Conservation (phyloP, 2,113 vertebrate genomes). For the Charadrius vociferus region DNA sequence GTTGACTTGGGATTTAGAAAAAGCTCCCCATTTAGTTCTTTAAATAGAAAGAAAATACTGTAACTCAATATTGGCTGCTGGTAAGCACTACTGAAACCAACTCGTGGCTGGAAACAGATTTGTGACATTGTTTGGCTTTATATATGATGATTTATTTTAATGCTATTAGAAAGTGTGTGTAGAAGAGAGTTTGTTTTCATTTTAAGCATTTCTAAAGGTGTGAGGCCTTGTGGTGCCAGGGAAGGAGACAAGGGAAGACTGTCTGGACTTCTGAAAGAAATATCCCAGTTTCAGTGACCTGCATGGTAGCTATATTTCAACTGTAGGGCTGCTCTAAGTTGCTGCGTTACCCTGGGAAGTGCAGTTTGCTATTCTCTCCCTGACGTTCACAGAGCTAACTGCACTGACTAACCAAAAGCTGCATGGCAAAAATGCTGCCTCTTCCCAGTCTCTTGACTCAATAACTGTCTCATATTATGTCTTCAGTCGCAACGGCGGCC, state of each 20-base stretch:
- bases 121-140: background rate
- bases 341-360: background rate
- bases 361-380: background rate
- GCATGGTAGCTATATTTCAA: background rate
- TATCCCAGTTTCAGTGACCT: background rate
- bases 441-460: background rate
- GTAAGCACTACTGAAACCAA: slow-evolving; percentile 16
- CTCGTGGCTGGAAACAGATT: background rate
- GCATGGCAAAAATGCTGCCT: background rate
- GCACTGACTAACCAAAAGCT: background rate
- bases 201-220: slow-evolving; percentile 1
- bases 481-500: background rate
- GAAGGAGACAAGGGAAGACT: background rate
- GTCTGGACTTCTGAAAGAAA: background rate
- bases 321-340: background rate
- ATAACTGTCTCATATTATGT: background rate
- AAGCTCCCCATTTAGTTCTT: background rate
- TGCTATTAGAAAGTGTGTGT: background rate
- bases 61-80: slow-evolving; percentile 2
- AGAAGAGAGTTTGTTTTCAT: background rate
- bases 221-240: background rate
- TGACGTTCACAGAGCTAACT: background rate
- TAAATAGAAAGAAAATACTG: slow-evolving; percentile 23
- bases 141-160: slow-evolving; percentile 11
- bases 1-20: slow-evolving; percentile 30